Evolutionary conservation across 2,888 invertebrate genomes (phyloP).

Genomic region (Acrobasis suavella): DNA sequence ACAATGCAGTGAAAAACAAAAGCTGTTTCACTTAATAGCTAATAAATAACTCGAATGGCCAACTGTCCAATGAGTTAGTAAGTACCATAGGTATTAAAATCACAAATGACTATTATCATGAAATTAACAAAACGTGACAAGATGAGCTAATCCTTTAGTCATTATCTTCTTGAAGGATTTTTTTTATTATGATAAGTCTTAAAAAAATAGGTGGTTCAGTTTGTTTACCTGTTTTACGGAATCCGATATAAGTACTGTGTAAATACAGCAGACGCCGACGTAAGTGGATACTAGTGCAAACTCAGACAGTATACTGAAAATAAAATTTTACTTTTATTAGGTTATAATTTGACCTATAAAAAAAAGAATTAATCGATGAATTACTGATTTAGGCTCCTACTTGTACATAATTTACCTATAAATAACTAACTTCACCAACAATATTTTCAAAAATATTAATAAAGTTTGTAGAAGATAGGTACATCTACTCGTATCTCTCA

Average conservation of each 20-base stretch:
- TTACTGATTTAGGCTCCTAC: too few relatives aligned
- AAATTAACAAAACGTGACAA: background rate
- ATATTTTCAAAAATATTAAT: too few relatives aligned
- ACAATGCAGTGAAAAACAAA: too few relatives aligned
- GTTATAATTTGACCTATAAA: too few relatives aligned
- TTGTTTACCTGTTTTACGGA: constrained; percentile 84
- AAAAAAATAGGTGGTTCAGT: constrained; percentile 11
- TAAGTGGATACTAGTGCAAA: constrained; percentile 85
- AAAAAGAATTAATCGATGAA: too few relatives aligned
- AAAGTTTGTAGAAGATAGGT: too few relatives aligned
- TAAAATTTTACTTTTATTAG: background rate
- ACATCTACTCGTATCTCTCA: too few relatives aligned
- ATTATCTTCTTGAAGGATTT: background rate
- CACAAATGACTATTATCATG: background rate
- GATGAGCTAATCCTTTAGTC: background rate
- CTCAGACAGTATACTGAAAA: constrained; percentile 81
- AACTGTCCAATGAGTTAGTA: too few relatives aligned
- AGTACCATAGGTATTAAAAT: background rate
- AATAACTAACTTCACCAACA: too few relatives aligned
- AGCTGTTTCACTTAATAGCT: too few relatives aligned
- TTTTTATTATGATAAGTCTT: constrained; percentile 3
- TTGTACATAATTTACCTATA: too few relatives aligned
- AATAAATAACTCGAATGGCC: too few relatives aligned
- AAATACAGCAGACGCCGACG: constrained; percentile 87
- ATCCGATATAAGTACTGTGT: constrained; percentile 88